Conservation (phyloP, 2,888 invertebrate genomes). For the Andricus quercusramuli region DNA sequence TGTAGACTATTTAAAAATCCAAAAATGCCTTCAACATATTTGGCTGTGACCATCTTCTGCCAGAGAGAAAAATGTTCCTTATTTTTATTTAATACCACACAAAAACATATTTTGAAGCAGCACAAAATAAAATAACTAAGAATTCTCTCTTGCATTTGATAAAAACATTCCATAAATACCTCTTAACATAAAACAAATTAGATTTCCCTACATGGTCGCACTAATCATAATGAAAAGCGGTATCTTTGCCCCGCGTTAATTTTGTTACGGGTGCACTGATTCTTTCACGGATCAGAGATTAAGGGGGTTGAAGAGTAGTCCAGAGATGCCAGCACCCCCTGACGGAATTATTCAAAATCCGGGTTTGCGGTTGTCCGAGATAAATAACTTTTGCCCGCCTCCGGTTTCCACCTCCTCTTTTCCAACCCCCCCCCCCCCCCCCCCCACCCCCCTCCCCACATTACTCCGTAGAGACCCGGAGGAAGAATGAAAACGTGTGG, state of each 20-base stretch:
- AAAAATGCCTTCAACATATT: no score
- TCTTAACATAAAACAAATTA: neutral
- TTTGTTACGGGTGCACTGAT: conserved; percentile 11
- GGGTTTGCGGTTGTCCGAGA: conserved; percentile 73
- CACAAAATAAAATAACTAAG: neutral
- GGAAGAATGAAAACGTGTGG: conserved; percentile 68
- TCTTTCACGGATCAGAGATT: conserved; percentile 25
- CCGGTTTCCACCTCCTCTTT: conserved; percentile 56
- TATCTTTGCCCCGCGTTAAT: neutral
- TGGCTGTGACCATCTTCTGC: no score
- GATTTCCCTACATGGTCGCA: neutral
- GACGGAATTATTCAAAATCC: conserved; percentile 75
- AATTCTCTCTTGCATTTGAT: neutral
- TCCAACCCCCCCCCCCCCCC: conserved; percentile 40
- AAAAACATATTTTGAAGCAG: neutral
- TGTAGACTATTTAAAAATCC: no score
- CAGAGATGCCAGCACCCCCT: conserved; percentile 54
- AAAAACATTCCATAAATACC: neutral
- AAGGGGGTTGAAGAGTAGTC: neutral
- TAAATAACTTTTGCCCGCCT: conserved; percentile 74
- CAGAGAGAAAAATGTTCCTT: no score
- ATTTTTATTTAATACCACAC: neutral
- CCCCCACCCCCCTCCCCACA: conserved; percentile 14
- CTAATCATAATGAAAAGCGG: conserved; percentile 9
- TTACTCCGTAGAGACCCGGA: conserved; percentile 55